These are phyloP conservation scores for Sciurus niger DNA, from an alignment of 2,113 vertebrate species.

Conservation along the genomic window DNA sequence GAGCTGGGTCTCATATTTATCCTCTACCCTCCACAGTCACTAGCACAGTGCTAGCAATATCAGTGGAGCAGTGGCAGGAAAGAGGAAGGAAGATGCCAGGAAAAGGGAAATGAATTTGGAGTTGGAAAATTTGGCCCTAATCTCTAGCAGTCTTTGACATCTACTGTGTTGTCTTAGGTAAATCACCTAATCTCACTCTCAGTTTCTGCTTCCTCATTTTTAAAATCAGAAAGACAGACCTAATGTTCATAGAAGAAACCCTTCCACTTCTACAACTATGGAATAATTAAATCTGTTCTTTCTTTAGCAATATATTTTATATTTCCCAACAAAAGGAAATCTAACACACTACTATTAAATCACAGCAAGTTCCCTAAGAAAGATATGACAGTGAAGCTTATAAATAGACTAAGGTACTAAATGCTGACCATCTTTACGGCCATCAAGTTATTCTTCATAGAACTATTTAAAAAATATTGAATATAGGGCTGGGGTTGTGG, in stretches of 20 bases:
- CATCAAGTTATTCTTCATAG: slow-evolving; percentile 50
- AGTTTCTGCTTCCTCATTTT: slow-evolving; percentile 57
- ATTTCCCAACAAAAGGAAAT: slow-evolving; percentile 36
- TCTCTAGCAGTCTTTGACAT: slow-evolving; percentile 44
- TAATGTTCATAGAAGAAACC: not conserved
- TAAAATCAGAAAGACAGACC: slow-evolving; percentile 44
- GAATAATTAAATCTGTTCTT: slow-evolving; percentile 58
- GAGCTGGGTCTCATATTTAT: not conserved
- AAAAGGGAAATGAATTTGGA: slow-evolving; percentile 6
- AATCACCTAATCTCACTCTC: slow-evolving; percentile 48
- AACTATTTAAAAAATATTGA: slow-evolving; percentile 51
- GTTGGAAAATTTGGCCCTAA: not conserved
- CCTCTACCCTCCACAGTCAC: not conserved
- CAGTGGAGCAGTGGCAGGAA: not conserved
- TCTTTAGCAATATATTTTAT: slow-evolving; percentile 22
- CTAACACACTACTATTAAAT: slow-evolving; percentile 28
- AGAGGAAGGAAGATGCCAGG: not conserved
- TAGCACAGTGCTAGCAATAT: not conserved
- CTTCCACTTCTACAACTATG: slow-evolving; percentile 43
- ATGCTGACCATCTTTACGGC: not conserved
- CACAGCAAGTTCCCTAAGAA: slow-evolving; percentile 33
- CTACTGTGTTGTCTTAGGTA: not conserved
- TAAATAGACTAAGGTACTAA: slow-evolving; percentile 32
- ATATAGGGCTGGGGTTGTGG: no score
- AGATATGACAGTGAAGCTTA: slow-evolving; percentile 41